Evolutionary conservation across 2,113 vertebrate species (phyloP), one percentile per base, ranked within the genome.

Genomic region (Candoia aspera): DNA sequence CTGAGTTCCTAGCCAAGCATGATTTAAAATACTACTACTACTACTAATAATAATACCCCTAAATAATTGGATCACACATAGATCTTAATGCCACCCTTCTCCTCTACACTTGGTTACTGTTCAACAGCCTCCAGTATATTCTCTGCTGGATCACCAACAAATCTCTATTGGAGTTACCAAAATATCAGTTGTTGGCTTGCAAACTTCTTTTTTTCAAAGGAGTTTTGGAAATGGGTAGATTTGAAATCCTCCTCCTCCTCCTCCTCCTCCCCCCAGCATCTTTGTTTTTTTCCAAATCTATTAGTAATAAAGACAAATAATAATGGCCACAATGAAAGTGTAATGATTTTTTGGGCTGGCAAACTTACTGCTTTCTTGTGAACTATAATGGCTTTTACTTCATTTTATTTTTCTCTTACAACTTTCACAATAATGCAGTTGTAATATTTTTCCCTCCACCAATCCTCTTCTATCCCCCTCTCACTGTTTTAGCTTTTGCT

Each of bases 401-500:
- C 64, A 73, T 33, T 73, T 73, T 73, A 73, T 73, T 73, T 73
- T 33, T 13, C 2, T 13, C n/a, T 17, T 46, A 3, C 86, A n/a
- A 46, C 26, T 46, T n/a, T 83, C 19, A 49, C 90, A 91, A 55
- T 60, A 49, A 23, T 15, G 8, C 79, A 79, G 73, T 79, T 79
- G 33, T 79, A 79, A 79, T 19, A 21, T 79, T 79, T 68, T 17
- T 42, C 1, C 64, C 33, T 42, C 2, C 17, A 42, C 2, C 33
- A 42, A 23, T 42, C 33, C 73, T 79, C 33, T 93, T 96, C 90
- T 89, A 8, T 92, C 8, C 92, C 23, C 73, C 33, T 87, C 46
- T 33, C 8, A 15, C 13, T 29, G 11, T 19, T 59, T 24, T 54
- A 73, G 90, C n/a, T 91, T 91, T 91, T 68, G 92, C 84, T 12